Percentiles rank a stretch among this genome's conserved stretches.
phyloP scores from a whole-genome alignment of 2,113 vertebrate genomes.

The Oncorhynchus kisutch region DNA sequence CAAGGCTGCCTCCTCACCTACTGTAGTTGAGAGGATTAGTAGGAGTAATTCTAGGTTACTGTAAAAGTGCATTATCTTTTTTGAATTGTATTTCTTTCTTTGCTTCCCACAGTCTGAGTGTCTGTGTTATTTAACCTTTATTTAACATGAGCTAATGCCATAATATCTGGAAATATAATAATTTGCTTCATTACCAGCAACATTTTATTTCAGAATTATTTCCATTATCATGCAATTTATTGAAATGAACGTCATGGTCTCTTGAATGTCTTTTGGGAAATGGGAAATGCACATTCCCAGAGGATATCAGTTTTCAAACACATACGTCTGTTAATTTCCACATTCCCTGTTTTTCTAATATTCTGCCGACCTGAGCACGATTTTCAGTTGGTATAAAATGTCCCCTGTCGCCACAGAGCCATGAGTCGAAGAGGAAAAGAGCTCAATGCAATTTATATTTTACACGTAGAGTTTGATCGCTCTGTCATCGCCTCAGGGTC shows the following conservation, averaged over 20 bases:
- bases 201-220: background rate
- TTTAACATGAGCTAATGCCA: too few relatives aligned
- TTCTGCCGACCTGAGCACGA: slow-evolving; percentile 75
- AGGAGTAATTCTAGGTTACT: background rate
- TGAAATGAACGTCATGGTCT: slow-evolving; percentile 42
- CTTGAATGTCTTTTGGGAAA: slow-evolving; percentile 51
- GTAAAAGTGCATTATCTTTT: background rate
- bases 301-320: slow-evolving; percentile 61
- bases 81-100: background rate
- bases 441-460: slow-evolving; percentile 84
- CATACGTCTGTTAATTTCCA: slow-evolving; percentile 67
- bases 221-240: slow-evolving; percentile 27
- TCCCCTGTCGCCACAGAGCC: slow-evolving; percentile 73
- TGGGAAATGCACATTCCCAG: slow-evolving; percentile 54
- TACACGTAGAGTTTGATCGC: slow-evolving; percentile 79
- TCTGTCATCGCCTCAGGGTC: slow-evolving; percentile 77
- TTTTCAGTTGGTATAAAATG: slow-evolving; percentile 74
- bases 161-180: background rate
- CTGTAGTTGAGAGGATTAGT: background rate
- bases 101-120: too few relatives aligned
- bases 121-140: too few relatives aligned
- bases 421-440: slow-evolving; percentile 69
- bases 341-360: slow-evolving; percentile 57
- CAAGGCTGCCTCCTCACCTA: background rate
- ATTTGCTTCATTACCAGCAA: background rate